phyloP scores from a whole-genome alignment of 2,113 vertebrate genomes.

The Pongo pygmaeus region DNA sequence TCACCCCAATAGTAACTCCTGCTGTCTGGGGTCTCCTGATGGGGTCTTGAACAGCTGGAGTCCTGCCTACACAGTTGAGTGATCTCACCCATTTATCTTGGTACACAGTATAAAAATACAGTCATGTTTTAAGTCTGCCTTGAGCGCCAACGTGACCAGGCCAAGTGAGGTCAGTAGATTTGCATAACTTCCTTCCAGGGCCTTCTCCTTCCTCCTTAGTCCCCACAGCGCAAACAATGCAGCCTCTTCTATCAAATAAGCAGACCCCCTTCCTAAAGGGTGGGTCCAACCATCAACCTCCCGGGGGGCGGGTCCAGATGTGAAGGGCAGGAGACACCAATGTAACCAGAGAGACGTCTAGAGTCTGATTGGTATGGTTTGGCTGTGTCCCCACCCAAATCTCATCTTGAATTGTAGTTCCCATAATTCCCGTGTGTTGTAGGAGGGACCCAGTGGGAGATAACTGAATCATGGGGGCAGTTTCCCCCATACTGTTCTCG shows the following conservation, averaged over 20 bases:
- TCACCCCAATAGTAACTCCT: accelerated
- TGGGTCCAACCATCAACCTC: neutral
- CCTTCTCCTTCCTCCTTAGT: neutral
- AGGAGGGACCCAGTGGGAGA: no score
- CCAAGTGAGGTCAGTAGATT: neutral
- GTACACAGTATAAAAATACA: accelerated
- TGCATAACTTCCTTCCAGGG: neutral
- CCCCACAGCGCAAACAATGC: accelerated
- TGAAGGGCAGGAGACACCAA: no score
- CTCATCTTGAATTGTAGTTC: no score
- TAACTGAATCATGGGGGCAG: no score
- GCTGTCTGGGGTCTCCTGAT: neutral
- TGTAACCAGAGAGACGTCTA: neutral
- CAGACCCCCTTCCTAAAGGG: neutral
- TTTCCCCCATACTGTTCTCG: no score
- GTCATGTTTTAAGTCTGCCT: neutral
- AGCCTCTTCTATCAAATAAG: no score
- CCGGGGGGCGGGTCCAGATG: neutral
- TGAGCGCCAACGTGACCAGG: neutral
- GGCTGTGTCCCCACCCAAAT: no score
- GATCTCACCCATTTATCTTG: neutral
- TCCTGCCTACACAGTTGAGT: accelerated
- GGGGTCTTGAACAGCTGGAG: no score
- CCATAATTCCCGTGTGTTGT: no score
- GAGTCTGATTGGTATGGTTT: neutral